phyloP scores from a whole-genome alignment of 2,113 vertebrate genomes.

The Orthonyx spaldingii region DNA sequence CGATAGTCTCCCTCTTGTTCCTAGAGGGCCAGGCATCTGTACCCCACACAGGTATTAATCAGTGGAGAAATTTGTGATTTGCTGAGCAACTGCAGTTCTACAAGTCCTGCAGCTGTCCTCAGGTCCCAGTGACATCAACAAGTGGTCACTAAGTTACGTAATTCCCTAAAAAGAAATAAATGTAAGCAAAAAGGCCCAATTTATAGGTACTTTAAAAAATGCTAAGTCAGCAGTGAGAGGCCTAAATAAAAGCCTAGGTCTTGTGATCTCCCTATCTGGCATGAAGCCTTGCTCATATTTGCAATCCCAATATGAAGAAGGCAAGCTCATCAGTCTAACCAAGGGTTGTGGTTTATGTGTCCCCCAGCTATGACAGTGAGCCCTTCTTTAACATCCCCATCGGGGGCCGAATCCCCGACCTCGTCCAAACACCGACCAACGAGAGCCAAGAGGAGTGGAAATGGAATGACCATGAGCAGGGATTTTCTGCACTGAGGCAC shows the following conservation, averaged over 20 bases:
- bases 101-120: background rate
- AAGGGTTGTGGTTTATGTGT: background rate
- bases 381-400: conserved; percentile 78
- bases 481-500: conserved; percentile 81
- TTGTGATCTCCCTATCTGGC: background rate
- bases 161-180: background rate
- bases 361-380: conserved; percentile 66
- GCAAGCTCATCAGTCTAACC: background rate
- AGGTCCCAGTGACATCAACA: background rate
- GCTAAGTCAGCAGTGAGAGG: background rate
- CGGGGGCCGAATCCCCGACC: conserved; percentile 79
- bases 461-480: conserved; percentile 76
- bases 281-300: background rate
- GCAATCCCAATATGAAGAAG: background rate
- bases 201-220: background rate
- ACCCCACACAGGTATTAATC: background rate
- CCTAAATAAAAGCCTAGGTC: background rate
- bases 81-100: background rate
- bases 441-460: conserved; percentile 78
- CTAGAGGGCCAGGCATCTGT: background rate
- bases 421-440: conserved; percentile 54
- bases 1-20: background rate
- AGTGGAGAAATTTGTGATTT: background rate
- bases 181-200: background rate
- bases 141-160: background rate